These are phyloP conservation scores for Grantiella picta DNA, from an alignment of 2,113 vertebrate genomes.

Conservation along the genomic window DNA sequence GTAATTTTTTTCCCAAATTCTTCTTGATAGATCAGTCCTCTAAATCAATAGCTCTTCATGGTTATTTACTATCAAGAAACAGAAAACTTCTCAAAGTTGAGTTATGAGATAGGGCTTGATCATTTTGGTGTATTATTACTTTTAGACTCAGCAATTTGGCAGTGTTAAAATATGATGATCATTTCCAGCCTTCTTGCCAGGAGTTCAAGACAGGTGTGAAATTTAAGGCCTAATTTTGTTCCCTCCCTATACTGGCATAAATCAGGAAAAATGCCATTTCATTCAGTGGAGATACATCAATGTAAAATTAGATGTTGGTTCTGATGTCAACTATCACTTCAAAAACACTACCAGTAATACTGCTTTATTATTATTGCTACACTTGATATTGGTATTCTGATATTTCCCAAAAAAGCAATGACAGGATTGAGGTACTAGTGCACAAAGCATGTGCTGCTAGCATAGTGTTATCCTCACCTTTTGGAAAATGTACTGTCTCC, in stretches of 20 bases:
- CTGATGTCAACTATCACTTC: background rate
- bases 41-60: background rate
- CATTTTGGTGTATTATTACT: background rate
- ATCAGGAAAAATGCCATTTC: background rate
- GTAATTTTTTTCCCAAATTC: background rate
- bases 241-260: background rate
- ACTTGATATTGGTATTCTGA: background rate
- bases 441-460: background rate
- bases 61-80: background rate
- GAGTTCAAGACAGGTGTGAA: background rate
- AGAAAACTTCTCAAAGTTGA: background rate
- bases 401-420: background rate
- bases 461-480: background rate
- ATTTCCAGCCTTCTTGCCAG: background rate
- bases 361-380: background rate
- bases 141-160: background rate
- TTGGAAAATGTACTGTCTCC: background rate
- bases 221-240: constrained; percentile 26
- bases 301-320: background rate
- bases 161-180: background rate
- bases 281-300: background rate
- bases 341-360: background rate
- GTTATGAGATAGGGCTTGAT: background rate
- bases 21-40: background rate
- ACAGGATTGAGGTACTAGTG: background rate